phyloP scores from a whole-genome alignment of 2,797 vertebrate genomes.

The Notolabrus celidotus region DNA sequence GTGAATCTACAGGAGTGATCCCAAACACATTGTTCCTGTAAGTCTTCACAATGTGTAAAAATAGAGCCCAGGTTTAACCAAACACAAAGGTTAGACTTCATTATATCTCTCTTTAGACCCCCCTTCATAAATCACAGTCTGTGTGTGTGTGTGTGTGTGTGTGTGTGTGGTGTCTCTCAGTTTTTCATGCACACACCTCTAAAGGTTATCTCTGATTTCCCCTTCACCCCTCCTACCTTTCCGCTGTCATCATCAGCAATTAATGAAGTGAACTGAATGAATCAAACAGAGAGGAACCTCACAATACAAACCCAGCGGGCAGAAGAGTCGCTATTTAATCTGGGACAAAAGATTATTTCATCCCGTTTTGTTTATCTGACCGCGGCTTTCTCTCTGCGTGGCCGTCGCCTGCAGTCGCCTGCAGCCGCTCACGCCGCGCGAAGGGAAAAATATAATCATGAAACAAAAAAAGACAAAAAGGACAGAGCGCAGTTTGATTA shows the following conservation, averaged over 20 bases:
- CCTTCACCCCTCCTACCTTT: conserved; percentile 29
- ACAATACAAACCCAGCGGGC: conserved; percentile 45
- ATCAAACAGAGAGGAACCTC: conserved; percentile 33
- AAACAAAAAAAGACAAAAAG: conserved; percentile 63
- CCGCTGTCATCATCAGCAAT: conserved; percentile 54
- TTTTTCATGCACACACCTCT: neutral
- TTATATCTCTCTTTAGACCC: too few species aligned
- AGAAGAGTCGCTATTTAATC: conserved; percentile 59
- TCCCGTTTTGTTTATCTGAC: conserved; percentile 75
- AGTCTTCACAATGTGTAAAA: too few species aligned
- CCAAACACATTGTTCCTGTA: too few species aligned
- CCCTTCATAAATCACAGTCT: too few species aligned
- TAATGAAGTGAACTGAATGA: conserved; percentile 53
- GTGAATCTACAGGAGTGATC: too few species aligned
- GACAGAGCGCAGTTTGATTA: conserved; percentile 74
- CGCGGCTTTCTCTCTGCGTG: conserved; percentile 17
- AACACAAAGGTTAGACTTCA: too few species aligned
- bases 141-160: too few species aligned
- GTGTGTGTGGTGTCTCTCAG: too few species aligned
- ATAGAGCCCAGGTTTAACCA: too few species aligned
- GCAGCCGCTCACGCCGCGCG: conserved; percentile 58
- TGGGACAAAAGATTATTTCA: conserved; percentile 71
- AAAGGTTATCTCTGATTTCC: conserved; percentile 42
- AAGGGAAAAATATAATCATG: conserved; percentile 60
- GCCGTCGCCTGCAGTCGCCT: conserved; percentile 44